A percentile compares a stretch with the other conserved stretches of the same genome.
Conservation (phyloP, 1,140 invertebrate species). For the Galleria mellonella region DNA sequence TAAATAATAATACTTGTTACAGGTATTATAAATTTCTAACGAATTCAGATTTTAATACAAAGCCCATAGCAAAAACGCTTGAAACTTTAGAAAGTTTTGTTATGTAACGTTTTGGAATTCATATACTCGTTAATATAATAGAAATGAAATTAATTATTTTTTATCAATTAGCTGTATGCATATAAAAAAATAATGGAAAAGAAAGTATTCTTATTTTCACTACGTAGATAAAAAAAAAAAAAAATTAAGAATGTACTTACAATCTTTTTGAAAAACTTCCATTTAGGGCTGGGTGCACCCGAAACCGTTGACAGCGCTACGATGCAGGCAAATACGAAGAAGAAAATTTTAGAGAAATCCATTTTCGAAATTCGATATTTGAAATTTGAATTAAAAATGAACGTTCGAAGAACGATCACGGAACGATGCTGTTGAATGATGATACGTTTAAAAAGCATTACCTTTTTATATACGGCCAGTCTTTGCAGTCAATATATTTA, state of each 20-base stretch:
- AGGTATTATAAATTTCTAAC: too few species aligned
- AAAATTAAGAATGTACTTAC: constrained; percentile 14
- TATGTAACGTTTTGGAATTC: too few species aligned
- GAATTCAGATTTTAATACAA: too few species aligned
- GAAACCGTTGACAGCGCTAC: constrained; percentile 9
- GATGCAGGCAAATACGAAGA: constrained; percentile 21
- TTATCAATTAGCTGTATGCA: too few species aligned
- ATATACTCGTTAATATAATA: too few species aligned
- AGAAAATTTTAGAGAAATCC: constrained; percentile 21
- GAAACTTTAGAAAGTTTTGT: too few species aligned
- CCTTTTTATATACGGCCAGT: not conserved
- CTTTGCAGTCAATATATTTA: too few species aligned
- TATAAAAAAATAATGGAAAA: too few species aligned
- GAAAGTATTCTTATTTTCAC: not conserved
- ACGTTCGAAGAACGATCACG: not conserved
- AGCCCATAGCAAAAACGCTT: too few species aligned
- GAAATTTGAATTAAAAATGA: not conserved
- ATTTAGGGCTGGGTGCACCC: constrained; percentile 19
- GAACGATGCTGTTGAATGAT: not conserved
- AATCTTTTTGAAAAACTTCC: constrained; percentile 28
- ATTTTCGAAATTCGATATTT: constrained; percentile 7
- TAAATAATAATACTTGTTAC: too few species aligned
- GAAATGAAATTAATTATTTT: too few species aligned
- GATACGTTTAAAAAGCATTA: not conserved
- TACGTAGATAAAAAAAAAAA: not conserved